Percentiles rank a stretch among this genome's conserved stretches.
phyloP scores from a whole-genome alignment of 1,140 invertebrate species.

The Drosophila equinoxialis region DNA sequence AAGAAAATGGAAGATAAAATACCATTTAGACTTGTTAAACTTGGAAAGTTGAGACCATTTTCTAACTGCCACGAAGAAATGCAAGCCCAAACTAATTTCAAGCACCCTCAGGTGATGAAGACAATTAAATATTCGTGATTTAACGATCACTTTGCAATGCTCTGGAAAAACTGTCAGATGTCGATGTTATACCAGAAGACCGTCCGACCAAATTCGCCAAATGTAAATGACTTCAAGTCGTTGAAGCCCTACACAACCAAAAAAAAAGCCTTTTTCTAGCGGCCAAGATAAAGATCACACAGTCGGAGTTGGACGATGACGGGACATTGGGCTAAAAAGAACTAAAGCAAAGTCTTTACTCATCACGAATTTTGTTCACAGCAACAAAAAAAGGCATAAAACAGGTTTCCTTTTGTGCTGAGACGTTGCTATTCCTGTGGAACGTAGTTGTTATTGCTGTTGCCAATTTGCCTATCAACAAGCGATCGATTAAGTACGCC shows the following conservation, averaged over 20 bases:
- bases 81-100: slow-evolving; percentile 81
- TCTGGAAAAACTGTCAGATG: slow-evolving; percentile 68
- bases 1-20: slow-evolving; percentile 3
- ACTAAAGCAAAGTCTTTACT: slow-evolving; percentile 70
- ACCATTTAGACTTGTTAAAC: slow-evolving; percentile 17
- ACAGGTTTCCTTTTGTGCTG: slow-evolving; percentile 65
- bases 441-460: slow-evolving; percentile 51
- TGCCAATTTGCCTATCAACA: slow-evolving; percentile 83
- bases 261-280: slow-evolving; percentile 44
- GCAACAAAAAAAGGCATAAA: slow-evolving; percentile 36
- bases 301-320: slow-evolving; percentile 43
- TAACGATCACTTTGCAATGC: slow-evolving; percentile 83
- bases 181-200: slow-evolving; percentile 35
- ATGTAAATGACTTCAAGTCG: slow-evolving; percentile 72
- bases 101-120: slow-evolving; percentile 83
- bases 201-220: slow-evolving; percentile 48
- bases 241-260: slow-evolving; percentile 64
- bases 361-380: slow-evolving; percentile 73
- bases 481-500: slow-evolving; percentile 82
- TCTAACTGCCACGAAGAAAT: slow-evolving; percentile 64
- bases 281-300: slow-evolving; percentile 74
- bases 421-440: slow-evolving; percentile 56
- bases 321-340: slow-evolving; percentile 55
- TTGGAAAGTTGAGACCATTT: slow-evolving; percentile 64
- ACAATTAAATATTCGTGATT: slow-evolving; percentile 83